Conservation (phyloP, 2,797 vertebrate genomes). For the Sebastes oblongus region DNA sequence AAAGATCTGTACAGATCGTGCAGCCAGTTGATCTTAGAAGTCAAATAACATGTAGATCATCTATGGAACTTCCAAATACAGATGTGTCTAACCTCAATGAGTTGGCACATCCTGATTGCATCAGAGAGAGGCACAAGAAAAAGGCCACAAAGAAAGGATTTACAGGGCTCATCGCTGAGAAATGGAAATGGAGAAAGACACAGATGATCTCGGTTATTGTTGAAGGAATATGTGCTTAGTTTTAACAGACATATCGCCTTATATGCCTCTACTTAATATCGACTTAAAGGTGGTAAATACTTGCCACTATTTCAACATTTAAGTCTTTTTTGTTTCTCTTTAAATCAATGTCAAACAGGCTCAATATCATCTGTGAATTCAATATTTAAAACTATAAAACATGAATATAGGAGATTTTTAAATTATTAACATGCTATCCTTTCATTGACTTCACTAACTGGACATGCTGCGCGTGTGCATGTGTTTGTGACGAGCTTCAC, state of each 20-base stretch:
- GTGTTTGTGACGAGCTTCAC: slow-evolving; percentile 42
- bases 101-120: too few relatives aligned
- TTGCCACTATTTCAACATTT: too few relatives aligned
- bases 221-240: background rate
- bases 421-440: background rate
- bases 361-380: background rate
- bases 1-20: too few relatives aligned
- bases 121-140: too few relatives aligned
- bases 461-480: background rate
- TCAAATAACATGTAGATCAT: too few relatives aligned
- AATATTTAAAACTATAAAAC: background rate
- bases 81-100: too few relatives aligned
- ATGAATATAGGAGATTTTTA: background rate
- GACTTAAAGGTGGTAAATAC: background rate
- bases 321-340: too few relatives aligned
- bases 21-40: too few relatives aligned
- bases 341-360: background rate
- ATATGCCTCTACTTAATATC: background rate
- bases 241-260: background rate
- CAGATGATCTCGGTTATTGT: background rate
- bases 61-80: too few relatives aligned
- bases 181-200: background rate
- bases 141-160: too few relatives aligned
- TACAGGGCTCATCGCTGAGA: background rate
- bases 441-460: slow-evolving; percentile 37